Evolutionary conservation across 2,797 vertebrate genomes (phyloP).

Genomic region (Lates japonicus): DNA sequence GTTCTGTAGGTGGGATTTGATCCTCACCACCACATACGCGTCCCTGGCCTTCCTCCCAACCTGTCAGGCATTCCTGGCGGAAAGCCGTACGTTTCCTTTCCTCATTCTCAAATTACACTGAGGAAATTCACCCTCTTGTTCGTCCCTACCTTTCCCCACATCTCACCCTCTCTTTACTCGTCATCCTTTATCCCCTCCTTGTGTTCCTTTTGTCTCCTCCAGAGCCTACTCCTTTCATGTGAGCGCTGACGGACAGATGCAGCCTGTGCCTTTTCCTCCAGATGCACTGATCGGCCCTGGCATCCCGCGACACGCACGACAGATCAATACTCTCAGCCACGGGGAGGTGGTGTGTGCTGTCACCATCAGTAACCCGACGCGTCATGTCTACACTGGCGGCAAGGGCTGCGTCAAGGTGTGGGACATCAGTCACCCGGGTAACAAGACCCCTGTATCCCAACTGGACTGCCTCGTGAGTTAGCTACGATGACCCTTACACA

Average conservation of each 20-base stretch:
- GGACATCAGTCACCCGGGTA: slow-evolving; percentile 98
- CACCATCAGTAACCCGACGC: slow-evolving; percentile 97
- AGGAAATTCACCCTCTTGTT: not conserved
- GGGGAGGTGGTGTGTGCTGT: slow-evolving; percentile 93
- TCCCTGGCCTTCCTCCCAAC: slow-evolving; percentile 91
- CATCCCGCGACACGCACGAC: slow-evolving; percentile 88
- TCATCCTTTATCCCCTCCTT: not conserved
- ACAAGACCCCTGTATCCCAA: slow-evolving; percentile 97
- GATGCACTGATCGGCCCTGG: slow-evolving; percentile 89
- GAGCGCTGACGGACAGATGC: slow-evolving; percentile 90
- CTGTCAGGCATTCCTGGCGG: slow-evolving; percentile 94
- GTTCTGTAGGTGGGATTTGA: slow-evolving; percentile 92
- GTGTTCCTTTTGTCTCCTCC: not conserved
- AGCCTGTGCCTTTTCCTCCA: slow-evolving; percentile 89
- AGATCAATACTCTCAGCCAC: slow-evolving; percentile 90
- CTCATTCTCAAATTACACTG: not conserved
- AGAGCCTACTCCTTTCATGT: slow-evolving; percentile 90
- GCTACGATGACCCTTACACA: not conserved
- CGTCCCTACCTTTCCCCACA: not conserved
- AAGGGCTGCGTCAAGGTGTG: slow-evolving; percentile 98
- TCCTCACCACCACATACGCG: slow-evolving; percentile 94
- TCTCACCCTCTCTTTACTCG: not conserved
- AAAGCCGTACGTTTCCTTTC: slow-evolving; percentile 89
- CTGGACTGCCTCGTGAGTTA: slow-evolving; percentile 94
- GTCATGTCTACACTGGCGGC: slow-evolving; percentile 96